Conservation (phyloP, 2,888 invertebrate genomes). For the Synanthedon formicaeformis region DNA sequence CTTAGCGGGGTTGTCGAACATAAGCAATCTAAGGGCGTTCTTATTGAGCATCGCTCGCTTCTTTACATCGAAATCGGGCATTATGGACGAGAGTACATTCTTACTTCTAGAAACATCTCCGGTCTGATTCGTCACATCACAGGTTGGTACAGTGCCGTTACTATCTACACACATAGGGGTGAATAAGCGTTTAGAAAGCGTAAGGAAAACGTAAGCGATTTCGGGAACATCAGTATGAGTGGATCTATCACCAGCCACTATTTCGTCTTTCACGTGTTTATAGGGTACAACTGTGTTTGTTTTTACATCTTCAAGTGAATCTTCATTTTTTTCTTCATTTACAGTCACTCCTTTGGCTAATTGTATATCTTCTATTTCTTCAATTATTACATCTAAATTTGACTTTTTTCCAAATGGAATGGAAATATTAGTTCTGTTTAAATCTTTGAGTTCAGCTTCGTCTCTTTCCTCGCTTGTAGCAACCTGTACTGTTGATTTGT, state of each 20-base stretch:
- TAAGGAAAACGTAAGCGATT: constrained; percentile 45
- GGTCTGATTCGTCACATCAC: constrained; percentile 10
- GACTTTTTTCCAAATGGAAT: too few relatives aligned
- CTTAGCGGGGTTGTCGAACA: constrained; percentile 38
- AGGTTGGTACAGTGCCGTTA: constrained; percentile 10
- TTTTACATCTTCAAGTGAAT: not conserved
- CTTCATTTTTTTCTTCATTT: not conserved
- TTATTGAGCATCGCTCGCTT: constrained; percentile 17
- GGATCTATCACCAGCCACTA: constrained; percentile 10
- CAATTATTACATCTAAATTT: too few relatives aligned
- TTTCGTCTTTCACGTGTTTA: not conserved
- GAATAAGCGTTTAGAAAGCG: constrained; percentile 37
- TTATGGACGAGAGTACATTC: not conserved
- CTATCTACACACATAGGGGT: constrained; percentile 3
- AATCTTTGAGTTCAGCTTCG: too few relatives aligned
- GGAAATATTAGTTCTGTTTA: too few relatives aligned
- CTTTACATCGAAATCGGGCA: constrained; percentile 1
- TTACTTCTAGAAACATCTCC: not conserved
- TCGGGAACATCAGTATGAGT: constrained; percentile 33
- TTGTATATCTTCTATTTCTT: too few relatives aligned
- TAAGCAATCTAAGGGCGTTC: constrained; percentile 39
- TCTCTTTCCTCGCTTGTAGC: not conserved
- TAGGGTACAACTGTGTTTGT: not conserved
- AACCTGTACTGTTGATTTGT: not conserved
- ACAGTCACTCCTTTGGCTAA: not conserved